phyloP scores from a whole-genome alignment of 2,888 invertebrate species.

The Trachelus stipa region DNA sequence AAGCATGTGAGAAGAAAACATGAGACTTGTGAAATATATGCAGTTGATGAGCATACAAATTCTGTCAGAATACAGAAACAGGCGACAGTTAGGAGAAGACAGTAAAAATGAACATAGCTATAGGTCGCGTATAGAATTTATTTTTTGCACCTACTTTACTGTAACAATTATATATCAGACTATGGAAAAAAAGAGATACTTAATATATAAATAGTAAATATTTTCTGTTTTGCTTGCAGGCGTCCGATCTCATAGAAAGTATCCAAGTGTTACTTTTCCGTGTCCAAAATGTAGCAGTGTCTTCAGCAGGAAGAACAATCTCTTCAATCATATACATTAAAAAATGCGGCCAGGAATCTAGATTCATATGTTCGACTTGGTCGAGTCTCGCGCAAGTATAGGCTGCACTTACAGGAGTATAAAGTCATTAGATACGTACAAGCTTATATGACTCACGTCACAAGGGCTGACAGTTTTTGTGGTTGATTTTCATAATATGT shows the following conservation, averaged over 20 bases:
- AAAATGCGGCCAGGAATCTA: conserved; percentile 54
- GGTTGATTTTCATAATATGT: background rate
- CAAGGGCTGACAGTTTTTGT: conserved; percentile 35
- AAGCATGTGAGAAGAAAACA: conserved; percentile 50
- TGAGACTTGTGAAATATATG: conserved; percentile 41
- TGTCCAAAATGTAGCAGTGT: conserved; percentile 42
- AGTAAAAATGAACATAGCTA: conserved; percentile 1
- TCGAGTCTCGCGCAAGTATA: no score
- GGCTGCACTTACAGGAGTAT: conserved; percentile 50
- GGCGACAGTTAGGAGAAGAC: conserved; percentile 19
- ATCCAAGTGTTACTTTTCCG: conserved; percentile 21
- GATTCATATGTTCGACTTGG: conserved; percentile 43
- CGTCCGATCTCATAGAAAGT: background rate
- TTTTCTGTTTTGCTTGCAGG: background rate
- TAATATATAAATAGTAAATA: background rate
- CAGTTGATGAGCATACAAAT: conserved; percentile 31
- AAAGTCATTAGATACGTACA: conserved; percentile 45
- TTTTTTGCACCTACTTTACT: background rate
- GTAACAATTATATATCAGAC: background rate
- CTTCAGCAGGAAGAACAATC: conserved; percentile 33
- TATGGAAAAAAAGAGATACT: background rate
- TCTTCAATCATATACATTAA: conserved; percentile 46
- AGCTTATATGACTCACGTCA: conserved; percentile 40
- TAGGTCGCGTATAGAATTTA: conserved; percentile 12
- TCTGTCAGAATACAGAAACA: background rate